Percentiles rank a stretch among this genome's conserved stretches.
Conservation (phyloP, 1,140 invertebrate species). For the Drosophila funebris region DNA sequence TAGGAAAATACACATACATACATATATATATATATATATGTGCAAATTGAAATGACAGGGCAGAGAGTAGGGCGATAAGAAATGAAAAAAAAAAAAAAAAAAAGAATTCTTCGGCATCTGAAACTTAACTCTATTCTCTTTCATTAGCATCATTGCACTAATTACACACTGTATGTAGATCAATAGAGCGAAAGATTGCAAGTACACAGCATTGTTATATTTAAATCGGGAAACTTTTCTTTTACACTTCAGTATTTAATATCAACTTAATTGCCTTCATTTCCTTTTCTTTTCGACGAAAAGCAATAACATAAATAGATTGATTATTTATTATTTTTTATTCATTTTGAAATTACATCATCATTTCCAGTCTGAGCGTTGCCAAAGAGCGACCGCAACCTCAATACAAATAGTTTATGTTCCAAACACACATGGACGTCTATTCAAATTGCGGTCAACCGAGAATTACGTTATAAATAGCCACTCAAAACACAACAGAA, state of each 20-base stretch:
- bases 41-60: constrained; percentile 11
- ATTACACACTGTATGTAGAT: constrained; percentile 55
- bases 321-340: background rate
- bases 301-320: constrained; percentile 16
- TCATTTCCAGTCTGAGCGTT: constrained; percentile 11
- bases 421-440: constrained; percentile 28
- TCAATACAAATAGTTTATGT: constrained; percentile 48
- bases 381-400: constrained; percentile 37
- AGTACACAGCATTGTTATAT: too few relatives aligned
- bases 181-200: constrained; percentile 30
- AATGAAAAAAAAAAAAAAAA: too few relatives aligned
- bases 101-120: constrained; percentile 43
- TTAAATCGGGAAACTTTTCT: background rate
- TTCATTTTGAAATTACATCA: constrained; percentile 32
- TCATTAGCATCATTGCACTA: constrained; percentile 67
- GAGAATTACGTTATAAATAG: constrained; percentile 70
- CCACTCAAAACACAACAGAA: constrained; percentile 26
- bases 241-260: constrained; percentile 1
- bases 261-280: constrained; percentile 19
- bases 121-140: constrained; percentile 4
- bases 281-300: constrained; percentile 11
- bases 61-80: constrained; percentile 45
- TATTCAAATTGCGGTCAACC: constrained; percentile 71
- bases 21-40: too few relatives aligned
- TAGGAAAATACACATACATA: too few relatives aligned